A percentile compares a stretch with the other conserved stretches of the same genome.
Evolutionary conservation across 2,888 invertebrate genomes (phyloP).

Genomic region (Drosophila pseudotalamancana): DNA sequence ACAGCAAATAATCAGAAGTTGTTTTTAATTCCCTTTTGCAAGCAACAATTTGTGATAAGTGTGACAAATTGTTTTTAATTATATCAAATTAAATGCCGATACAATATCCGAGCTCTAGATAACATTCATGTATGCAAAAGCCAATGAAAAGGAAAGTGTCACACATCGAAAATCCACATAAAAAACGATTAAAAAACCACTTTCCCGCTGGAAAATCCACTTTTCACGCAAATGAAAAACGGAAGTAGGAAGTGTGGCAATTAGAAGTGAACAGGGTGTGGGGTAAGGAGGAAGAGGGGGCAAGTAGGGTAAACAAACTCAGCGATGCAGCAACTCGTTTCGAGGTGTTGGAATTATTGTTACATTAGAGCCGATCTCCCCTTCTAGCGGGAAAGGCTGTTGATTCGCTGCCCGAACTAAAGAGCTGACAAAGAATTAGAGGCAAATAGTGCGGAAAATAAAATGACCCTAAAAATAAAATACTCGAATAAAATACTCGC

Average conservation of each 20-base stretch:
- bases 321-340: conserved; percentile 50
- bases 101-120: not conserved
- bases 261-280: conserved; percentile 32
- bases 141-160: conserved; percentile 67
- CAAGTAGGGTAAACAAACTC: conserved; percentile 26
- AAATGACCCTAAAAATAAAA: conserved; percentile 50
- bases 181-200: conserved; percentile 53
- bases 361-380: not conserved
- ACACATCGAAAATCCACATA: conserved; percentile 24
- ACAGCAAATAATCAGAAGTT: too few species aligned
- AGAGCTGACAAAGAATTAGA: conserved; percentile 58
- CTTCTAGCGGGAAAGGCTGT: conserved; percentile 22
- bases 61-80: not conserved
- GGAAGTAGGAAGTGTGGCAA: conserved; percentile 71
- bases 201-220: conserved; percentile 45
- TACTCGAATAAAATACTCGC: conserved; percentile 7
- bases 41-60: not conserved
- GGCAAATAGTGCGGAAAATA: conserved; percentile 69
- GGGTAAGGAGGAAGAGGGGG: not conserved
- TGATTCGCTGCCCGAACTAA: conserved; percentile 69
- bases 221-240: conserved; percentile 40
- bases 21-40: not conserved
- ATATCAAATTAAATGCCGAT: conserved; percentile 13
- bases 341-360: conserved; percentile 54
- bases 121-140: not conserved